phyloP scores from a whole-genome alignment of 1,140 invertebrate genomes.

The Sminthurinus signatus region DNA sequence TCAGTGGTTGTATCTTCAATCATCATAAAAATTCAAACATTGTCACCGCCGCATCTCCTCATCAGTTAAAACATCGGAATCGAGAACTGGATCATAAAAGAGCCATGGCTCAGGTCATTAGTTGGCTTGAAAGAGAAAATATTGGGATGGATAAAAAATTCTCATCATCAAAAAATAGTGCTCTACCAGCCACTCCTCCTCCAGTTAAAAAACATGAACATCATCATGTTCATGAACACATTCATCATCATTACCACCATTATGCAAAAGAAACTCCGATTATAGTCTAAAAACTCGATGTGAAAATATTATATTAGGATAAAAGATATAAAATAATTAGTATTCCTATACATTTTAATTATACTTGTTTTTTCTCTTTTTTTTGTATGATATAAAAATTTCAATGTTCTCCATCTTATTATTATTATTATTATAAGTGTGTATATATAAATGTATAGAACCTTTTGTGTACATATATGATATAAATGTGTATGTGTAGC shows the following conservation, averaged over 20 bases:
- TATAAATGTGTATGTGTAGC: too few relatives aligned
- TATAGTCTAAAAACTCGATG: constrained; percentile 42
- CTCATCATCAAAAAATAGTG: constrained; percentile 23
- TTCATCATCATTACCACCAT: constrained; percentile 77
- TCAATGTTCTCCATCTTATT: too few relatives aligned
- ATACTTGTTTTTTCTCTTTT: too few relatives aligned
- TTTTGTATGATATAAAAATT: too few relatives aligned
- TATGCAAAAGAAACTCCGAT: constrained; percentile 50
- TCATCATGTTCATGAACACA: constrained; percentile 70
- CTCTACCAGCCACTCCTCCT: constrained; percentile 33
- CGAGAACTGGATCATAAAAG: constrained; percentile 61
- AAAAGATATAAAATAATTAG: too few relatives aligned
- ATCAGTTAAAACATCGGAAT: constrained; percentile 59
- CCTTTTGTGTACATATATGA: too few relatives aligned
- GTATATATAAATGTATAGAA: too few relatives aligned
- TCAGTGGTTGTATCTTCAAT: constrained; percentile 22
- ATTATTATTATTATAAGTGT: too few relatives aligned
- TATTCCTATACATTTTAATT: too few relatives aligned
- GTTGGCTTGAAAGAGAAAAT: constrained; percentile 45
- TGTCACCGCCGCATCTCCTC: constrained; percentile 44
- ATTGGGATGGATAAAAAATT: constrained; percentile 28
- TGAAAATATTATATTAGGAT: too few relatives aligned
- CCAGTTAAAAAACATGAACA: constrained; percentile 51
- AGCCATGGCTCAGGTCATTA: constrained; percentile 59
- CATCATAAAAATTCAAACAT: constrained; percentile 42